Base-by-base conservation (phyloP, 2,888 invertebrate species). In the Zeuzera pyrina region DNA sequence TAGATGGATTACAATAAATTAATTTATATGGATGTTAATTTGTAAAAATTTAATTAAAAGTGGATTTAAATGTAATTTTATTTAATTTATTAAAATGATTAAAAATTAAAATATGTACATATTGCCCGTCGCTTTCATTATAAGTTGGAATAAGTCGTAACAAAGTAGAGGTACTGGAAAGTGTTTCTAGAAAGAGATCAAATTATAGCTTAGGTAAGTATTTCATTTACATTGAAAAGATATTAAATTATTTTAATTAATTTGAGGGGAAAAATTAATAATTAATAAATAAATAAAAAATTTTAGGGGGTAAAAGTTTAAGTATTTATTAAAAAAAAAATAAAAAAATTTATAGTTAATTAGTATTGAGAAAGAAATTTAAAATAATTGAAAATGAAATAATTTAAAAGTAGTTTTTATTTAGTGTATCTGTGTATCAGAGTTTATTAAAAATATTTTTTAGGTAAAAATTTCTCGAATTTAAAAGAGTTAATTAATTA, bases 141-240 rank as follows among this genome's bases (percentile, higher is more conserved):
- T 84, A 88, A 88, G 53, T 72, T 87, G 86, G 78, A 88, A 90
- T 87, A 91, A 90, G 90, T 90, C 90, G 90, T 90, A 91, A 90
- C 90, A 91, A 85, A 90, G 90, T 90, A 89, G 88, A 78, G 72
- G 81, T 89, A 89, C 87, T 86, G 89, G 89, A 90, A 90, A 85
- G 87, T 89, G 87, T 83, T 74, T 85, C 88, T 89, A 86, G 88
- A 84, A 81, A 78, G 77, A 62, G n/a, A n/a, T n/a, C 84, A 86
- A 85, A 84, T 86, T 87, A 86, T 73, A 87, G 85, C 86, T 88
- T 87, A 74, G 57, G 43, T 60, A 86, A 88, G 85, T 65, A 72
- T 86, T 87, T 88, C 86, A 86, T 84, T 88, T 88, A 88, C 87
- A 88, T 84, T 87, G 84, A 85, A 85, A 83, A 70, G 70, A 83